Evolutionary conservation across 2,888 invertebrate species (phyloP), one percentile per base, ranked within the genome.

Genomic region (Brenthis daphne): DNA sequence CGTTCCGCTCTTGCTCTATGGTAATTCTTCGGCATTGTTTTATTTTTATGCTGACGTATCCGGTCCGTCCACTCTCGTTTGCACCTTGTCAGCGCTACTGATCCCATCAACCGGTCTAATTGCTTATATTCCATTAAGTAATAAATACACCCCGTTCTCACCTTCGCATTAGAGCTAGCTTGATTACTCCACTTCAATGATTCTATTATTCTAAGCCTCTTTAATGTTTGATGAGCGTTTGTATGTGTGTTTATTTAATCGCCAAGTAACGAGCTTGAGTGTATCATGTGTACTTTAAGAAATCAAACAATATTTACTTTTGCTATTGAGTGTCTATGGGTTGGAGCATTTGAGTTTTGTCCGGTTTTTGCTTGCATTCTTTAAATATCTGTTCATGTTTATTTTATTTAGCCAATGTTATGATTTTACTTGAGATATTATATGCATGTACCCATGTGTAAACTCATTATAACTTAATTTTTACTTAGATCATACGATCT

Each of bases 71-170:
- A 89, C 87, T 89, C 91, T 90, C 90, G 91, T 91, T 92, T 92
- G 90, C 92, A 92, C 90, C 91, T 91, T 92, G 92, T 91, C 92
- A 91, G 91, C 89, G 86, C 88, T 85, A 85, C 88, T 82, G 92
- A 92, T 92, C 88, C 88, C 89, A 90, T 90, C 91, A 85, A 75
- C 76, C 77, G 77, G 82, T 83, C 88, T 92, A 91, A 91, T 92
- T 91, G 90, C 88, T 90, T 88, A 92, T 90, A 91, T 90, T 91
- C 90, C 90, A 90, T 91, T 90, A 90, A 88, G 86, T 90, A 89
- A 89, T 91, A 90, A 88, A 89, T 89, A 85, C 81, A 83, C 82
- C 82, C 84, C 85, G 84, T 88, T 89, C 89, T 87, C 90, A 84
- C 89, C 90, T 90, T 82, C 85, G 83, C 85, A 89, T 91, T 89